Conservation (phyloP, 2,888 invertebrate species). For the Ctenicera cuprea region DNA sequence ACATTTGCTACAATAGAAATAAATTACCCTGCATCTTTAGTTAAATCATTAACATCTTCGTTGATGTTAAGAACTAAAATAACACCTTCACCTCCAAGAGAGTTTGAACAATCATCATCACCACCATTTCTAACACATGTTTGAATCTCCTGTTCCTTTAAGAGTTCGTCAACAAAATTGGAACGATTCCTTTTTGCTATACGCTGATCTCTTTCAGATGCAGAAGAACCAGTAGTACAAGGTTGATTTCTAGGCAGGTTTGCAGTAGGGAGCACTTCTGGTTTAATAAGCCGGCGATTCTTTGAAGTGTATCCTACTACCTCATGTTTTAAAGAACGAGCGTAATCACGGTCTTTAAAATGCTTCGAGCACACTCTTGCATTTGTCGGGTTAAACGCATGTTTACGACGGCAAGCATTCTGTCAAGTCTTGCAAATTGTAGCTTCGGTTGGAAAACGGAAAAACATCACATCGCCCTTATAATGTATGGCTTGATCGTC, state of each 20-base stretch:
- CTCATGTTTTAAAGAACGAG: constrained; percentile 10
- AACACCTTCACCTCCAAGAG: too few relatives aligned
- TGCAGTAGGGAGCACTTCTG: too few relatives aligned
- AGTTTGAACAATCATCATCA: too few relatives aligned
- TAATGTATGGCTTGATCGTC: constrained; percentile 12
- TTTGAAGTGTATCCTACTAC: neutral
- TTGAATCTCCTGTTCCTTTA: too few relatives aligned
- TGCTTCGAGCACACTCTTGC: constrained; percentile 13
- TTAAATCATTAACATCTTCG: neutral
- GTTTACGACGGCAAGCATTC: constrained; percentile 2
- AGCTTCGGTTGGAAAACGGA: constrained; percentile 9
- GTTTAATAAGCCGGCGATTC: constrained; percentile 16
- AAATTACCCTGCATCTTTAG: constrained; percentile 6
- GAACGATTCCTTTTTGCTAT: too few relatives aligned
- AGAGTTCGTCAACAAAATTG: too few relatives aligned
- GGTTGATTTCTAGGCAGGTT: too few relatives aligned
- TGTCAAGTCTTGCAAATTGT: neutral
- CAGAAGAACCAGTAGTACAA: too few relatives aligned
- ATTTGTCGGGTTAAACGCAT: neutral
- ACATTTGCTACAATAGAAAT: neutral
- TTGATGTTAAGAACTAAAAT: too few relatives aligned
- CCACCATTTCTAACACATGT: too few relatives aligned
- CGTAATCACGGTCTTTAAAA: constrained; percentile 3
- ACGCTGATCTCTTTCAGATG: too few relatives aligned
- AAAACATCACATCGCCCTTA: constrained; percentile 23